These are phyloP conservation scores for Macaca nemestrina DNA, from an alignment of 2,113 vertebrate genomes.

Conservation along the genomic window DNA sequence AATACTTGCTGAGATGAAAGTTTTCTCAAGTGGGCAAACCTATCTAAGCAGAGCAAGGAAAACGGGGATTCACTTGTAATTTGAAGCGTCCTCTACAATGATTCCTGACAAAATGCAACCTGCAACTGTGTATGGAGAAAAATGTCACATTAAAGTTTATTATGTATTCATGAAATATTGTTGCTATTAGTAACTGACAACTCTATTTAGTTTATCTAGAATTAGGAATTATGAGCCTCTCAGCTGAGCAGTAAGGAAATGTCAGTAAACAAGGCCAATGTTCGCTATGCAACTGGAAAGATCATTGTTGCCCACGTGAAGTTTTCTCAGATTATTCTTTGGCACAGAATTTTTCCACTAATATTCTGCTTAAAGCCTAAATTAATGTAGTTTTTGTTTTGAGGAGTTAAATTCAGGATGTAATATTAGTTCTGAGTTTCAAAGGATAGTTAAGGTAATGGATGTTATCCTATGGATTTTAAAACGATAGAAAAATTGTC, in stretches of 20 bases:
- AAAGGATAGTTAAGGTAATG: background rate
- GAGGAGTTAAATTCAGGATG: background rate
- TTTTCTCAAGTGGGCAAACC: background rate
- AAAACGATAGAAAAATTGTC: background rate
- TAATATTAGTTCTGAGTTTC: background rate
- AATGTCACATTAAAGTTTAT: background rate
- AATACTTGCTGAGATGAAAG: background rate
- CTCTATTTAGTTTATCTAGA: background rate
- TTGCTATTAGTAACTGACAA: background rate
- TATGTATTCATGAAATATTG: background rate
- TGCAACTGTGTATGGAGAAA: background rate
- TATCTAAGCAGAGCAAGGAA: background rate
- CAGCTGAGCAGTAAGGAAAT: too few species aligned
- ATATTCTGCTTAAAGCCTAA: background rate
- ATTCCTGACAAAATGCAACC: background rate
- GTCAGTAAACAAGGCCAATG: background rate
- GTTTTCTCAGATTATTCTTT: background rate
- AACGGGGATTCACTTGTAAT: background rate
- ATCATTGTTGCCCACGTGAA: background rate
- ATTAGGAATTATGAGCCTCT: background rate
- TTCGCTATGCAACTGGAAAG: background rate
- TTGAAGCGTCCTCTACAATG: background rate
- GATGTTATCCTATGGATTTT: background rate
- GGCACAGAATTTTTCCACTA: background rate
- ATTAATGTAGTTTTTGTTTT: background rate